A percentile compares a stretch with the other conserved stretches of the same genome.
phyloP scores from a whole-genome alignment of 2,113 vertebrate genomes.

The Ramphastos sulfuratus region DNA sequence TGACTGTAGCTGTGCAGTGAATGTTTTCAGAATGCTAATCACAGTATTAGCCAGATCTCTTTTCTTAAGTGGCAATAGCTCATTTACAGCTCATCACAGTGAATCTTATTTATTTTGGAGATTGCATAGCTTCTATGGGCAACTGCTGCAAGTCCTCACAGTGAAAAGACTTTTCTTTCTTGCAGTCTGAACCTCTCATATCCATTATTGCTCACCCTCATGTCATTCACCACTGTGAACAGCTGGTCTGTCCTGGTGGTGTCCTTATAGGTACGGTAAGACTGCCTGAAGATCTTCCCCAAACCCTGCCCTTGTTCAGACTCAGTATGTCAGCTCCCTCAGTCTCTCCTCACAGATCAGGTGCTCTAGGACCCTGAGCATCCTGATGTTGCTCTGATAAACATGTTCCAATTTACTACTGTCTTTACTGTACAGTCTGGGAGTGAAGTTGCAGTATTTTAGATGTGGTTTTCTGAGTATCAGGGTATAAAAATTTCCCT shows the following conservation, averaged over 20 bases:
- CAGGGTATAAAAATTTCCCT: neutral
- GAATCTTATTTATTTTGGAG: neutral
- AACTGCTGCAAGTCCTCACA: neutral
- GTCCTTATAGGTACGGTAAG: neutral
- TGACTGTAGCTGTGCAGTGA: neutral
- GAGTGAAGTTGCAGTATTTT: neutral
- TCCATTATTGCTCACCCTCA: neutral
- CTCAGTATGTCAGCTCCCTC: neutral
- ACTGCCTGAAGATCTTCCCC: neutral
- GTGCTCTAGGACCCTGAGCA: neutral
- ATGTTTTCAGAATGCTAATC: neutral
- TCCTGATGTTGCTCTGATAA: neutral
- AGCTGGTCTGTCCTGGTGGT: neutral
- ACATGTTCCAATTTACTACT: neutral
- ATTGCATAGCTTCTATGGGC: neutral
- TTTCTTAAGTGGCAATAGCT: neutral
- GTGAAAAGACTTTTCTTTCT: neutral
- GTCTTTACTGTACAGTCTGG: fast-evolving
- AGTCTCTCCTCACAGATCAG: neutral
- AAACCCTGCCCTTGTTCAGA: neutral
- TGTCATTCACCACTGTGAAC: neutral
- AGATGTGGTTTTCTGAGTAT: neutral
- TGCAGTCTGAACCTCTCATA: neutral
- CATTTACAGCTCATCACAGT: neutral
- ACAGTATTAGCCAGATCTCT: neutral